Base-by-base conservation (phyloP, 2,113 vertebrate species). In the Tetrao urogallus region DNA sequence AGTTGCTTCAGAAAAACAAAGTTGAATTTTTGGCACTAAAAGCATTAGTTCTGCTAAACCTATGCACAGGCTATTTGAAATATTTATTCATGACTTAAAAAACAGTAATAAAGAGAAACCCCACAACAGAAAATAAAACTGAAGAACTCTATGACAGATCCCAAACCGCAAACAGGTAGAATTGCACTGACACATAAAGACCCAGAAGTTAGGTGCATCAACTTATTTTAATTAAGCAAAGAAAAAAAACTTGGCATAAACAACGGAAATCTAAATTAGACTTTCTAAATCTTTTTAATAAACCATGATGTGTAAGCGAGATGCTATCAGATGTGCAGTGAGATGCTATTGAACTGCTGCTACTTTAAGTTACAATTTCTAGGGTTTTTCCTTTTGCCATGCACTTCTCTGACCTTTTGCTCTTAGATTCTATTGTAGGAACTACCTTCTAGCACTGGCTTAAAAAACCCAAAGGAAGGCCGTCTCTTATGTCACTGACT, bases 201-300 rank as follows among this genome's bases (percentile, higher is more conserved):
- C 5, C 0, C 18, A 27, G 36, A 70, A 89, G n/a, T 36, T 52
- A 42, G 10, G 24, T 87, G 89, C n/a, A 66, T 80, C 9, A 63
- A 5, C 34, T 67, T 1, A 3, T 82, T 91, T 92, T 90, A 70
- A 54, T 79, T 90, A 76, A 63, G 69, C 34, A 47, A 80, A 13
- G 27, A 61, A 61, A 84, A 73, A 28, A 10, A 90, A 54, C 78
- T 71, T 96, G 88, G 87, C 89, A 70, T 94, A 89, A 89, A 71
- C 74, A 94, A 27, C 77, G 91, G 92, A 95, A 96, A 92, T 87
- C 64, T 81, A 78, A 94, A 96, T 96, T 91, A 92, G 92, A 95
- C 88, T 95, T 96, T 94, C 83, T 91, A 93, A 93, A 82, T 74
- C 86, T 76, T 89, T 89, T 95, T 66, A 96, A 95, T 96, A 95